Conservation (phyloP, 2,113 vertebrate genomes). For the Acanthochromis polyacanthus region DNA sequence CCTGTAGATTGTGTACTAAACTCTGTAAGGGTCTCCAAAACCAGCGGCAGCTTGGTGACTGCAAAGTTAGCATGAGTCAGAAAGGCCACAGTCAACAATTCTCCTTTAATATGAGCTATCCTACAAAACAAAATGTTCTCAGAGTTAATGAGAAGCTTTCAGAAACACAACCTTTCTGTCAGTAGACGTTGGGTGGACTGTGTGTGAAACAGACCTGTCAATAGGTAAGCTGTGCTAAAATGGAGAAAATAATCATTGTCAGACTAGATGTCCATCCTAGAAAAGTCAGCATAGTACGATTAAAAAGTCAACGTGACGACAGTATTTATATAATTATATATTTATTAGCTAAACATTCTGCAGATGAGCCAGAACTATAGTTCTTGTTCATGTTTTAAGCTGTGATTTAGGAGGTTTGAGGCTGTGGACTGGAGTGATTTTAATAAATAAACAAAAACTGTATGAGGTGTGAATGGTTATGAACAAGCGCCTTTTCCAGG, state of each 20-base stretch:
- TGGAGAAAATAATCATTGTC: conserved; percentile 31
- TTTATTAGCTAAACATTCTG: conserved; percentile 32
- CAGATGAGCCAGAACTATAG: conserved; percentile 45
- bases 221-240: conserved; percentile 17
- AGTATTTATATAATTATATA: conserved; percentile 44
- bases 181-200: background rate
- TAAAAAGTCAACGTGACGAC: conserved; percentile 44
- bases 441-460: background rate
- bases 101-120: background rate
- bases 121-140: background rate
- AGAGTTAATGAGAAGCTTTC: conserved; percentile 2
- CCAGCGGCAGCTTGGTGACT: no score
- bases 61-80: background rate
- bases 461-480: background rate
- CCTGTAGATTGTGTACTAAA: background rate
- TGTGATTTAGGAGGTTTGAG: conserved; percentile 6
- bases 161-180: background rate
- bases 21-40: no score
- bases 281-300: conserved; percentile 20
- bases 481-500: conserved; percentile 11
- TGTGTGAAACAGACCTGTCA: conserved; percentile 21
- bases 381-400: conserved; percentile 42
- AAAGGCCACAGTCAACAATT: background rate
- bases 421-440: background rate
- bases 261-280: conserved; percentile 39